Base-by-base conservation (phyloP, 2,113 vertebrate genomes). In the Crypturellus undulatus region DNA sequence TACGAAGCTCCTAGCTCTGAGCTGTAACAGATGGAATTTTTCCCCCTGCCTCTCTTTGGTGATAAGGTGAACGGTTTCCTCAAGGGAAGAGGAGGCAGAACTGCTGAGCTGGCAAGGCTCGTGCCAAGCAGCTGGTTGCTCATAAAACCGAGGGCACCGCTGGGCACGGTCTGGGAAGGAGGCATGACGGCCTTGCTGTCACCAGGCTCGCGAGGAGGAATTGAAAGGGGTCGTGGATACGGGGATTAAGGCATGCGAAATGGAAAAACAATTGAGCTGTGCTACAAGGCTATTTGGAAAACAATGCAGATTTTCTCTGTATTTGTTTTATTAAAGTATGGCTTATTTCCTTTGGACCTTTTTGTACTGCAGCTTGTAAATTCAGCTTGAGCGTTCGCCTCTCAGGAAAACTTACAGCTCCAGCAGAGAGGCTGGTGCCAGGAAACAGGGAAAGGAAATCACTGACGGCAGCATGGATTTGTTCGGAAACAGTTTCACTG, bases 11-110 rank as follows among this genome's bases (percentile, higher is more conserved):
- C 93, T 34, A 43, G 94, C 96, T 92, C 96, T 87, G 94, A 96
- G 94, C 90, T 83, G 77, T 26, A 97, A 93, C 97, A 97, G 97
- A 98, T 98, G 97, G 97, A 96, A 51, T 87, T 80, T 49, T 24
- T 17, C 6, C 30, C 60, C 89, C 77, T 13, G 72, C 91, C 94
- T 96, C 87, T 96, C 89, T 97, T 90, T 85, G 96, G 97, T 94
- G 97, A 96, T 84, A 96, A 98, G 97, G 97, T 96, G 97, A 97
- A 93, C 43, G 54, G 80, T 95, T 97, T 94, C 96, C 97, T 88
- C 95, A 22, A 71, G 97, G 97, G 97, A 96, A 62, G 85, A 52
- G 82, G 10, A 90, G 91, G 11, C 45, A 84, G 79, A 84, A 68
- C 13, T 97, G 97, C 96, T 97, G 97, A 97, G 78, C 9, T 97